Percentiles rank a stretch among this genome's conserved stretches.
Evolutionary conservation across 1,140 invertebrate species (phyloP).

Genomic region (Saccostrea echinata): DNA sequence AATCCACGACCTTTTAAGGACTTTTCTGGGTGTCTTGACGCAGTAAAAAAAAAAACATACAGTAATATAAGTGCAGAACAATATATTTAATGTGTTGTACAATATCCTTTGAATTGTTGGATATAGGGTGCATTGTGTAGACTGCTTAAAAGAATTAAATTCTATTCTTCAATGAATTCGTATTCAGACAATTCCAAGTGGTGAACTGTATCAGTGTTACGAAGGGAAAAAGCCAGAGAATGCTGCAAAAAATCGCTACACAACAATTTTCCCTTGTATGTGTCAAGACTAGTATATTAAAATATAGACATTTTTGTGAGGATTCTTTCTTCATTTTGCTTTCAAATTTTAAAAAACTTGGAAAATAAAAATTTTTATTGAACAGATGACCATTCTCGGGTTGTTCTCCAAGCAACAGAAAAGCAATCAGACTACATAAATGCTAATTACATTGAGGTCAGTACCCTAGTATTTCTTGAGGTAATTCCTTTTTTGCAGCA

Average conservation of each 20-base stretch:
- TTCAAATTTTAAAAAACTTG: neutral
- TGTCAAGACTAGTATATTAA: neutral
- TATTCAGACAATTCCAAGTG: neutral
- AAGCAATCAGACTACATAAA: neutral
- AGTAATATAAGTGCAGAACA: too few species aligned
- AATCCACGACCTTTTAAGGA: too few species aligned
- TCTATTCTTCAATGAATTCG: neutral
- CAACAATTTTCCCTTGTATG: neutral
- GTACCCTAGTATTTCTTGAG: neutral
- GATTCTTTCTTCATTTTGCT: neutral
- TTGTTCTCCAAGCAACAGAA: neutral
- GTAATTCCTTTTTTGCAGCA: too few species aligned
- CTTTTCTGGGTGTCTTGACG: too few species aligned
- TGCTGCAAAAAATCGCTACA: neutral
- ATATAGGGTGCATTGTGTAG: too few species aligned
- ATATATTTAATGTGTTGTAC: too few species aligned
- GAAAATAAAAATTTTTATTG: neutral
- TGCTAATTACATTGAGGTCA: conserved; percentile 13
- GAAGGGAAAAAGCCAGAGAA: neutral
- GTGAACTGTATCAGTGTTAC: neutral
- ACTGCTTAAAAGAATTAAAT: neutral
- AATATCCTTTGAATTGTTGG: too few species aligned
- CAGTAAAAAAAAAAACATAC: too few species aligned
- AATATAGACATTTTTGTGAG: too few species aligned
- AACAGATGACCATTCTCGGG: conserved; percentile 11